Evolutionary conservation across 1,140 invertebrate species (phyloP).

Genomic region (Apocrypta bakeri): DNA sequence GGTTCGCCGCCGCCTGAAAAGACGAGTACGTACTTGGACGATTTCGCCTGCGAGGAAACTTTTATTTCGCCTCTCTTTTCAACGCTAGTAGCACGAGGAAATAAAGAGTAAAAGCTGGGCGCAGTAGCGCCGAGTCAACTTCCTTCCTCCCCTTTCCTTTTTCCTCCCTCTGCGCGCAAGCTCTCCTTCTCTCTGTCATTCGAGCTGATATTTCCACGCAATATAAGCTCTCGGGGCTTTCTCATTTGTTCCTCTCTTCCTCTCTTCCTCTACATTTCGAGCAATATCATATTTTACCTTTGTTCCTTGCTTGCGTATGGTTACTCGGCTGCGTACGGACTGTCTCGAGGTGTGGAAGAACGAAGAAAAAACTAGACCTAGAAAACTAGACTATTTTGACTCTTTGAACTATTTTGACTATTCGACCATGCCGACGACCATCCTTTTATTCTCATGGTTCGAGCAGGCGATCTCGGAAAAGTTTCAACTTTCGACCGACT

Average conservation of each 20-base stretch:
- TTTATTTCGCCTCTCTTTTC: slow-evolving; percentile 55
- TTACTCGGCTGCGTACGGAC: background rate
- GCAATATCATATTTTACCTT: slow-evolving; percentile 44
- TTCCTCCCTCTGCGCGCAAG: background rate
- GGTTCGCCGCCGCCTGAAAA: slow-evolving; percentile 54
- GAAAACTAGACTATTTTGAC: background rate
- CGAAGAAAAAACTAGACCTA: too few relatives aligned
- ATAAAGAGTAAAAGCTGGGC: background rate
- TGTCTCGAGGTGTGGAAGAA: too few relatives aligned
- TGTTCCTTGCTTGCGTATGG: background rate
- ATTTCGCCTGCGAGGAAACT: slow-evolving; percentile 57
- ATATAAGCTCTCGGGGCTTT: slow-evolving; percentile 27
- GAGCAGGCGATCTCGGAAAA: slow-evolving; percentile 19
- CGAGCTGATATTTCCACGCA: background rate
- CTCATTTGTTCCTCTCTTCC: slow-evolving; percentile 11
- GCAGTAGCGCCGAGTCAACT: slow-evolving; percentile 10
- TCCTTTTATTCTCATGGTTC: slow-evolving; percentile 24
- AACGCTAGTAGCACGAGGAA: background rate
- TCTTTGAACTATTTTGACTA: background rate
- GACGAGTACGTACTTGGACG: slow-evolving; percentile 57
- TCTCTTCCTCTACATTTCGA: background rate
- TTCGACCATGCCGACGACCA: background rate
- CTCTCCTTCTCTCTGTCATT: background rate
- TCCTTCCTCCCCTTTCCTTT: slow-evolving; percentile 1
- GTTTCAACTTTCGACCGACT: slow-evolving; percentile 14